Evolutionary conservation across 2,113 vertebrate species (phyloP).

Genomic region (Malurus elegans): DNA sequence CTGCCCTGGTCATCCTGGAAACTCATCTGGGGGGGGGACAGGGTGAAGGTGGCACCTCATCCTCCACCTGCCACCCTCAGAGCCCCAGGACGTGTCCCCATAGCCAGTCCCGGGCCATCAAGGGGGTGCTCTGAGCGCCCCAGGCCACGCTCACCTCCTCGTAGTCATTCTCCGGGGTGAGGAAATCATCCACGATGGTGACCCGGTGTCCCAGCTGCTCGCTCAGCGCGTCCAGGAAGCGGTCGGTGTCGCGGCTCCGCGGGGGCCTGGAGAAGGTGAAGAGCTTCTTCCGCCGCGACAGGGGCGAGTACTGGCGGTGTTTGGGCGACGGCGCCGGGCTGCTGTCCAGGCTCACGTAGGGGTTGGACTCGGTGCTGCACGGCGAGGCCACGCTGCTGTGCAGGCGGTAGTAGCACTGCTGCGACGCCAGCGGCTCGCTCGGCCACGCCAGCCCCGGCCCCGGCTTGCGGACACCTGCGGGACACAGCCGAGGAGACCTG

Average conservation of each 20-base stretch:
- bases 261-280: constrained; percentile 91
- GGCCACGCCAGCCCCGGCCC: constrained; percentile 83
- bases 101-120: fast-evolving
- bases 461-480: constrained; percentile 79
- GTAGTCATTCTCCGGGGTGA: constrained; percentile 91
- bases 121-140: fast-evolving
- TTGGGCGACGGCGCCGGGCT: constrained; percentile 84
- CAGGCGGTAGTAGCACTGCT: constrained; percentile 82
- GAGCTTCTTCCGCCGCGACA: constrained; percentile 83
- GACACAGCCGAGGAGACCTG: neutral
- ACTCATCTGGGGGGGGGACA: constrained; percentile 82
- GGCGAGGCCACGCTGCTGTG: constrained; percentile 84
- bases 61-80: neutral
- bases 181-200: constrained; percentile 87
- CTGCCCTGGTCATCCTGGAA: constrained; percentile 91
- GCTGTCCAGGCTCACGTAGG: constrained; percentile 95
- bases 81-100: neutral
- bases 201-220: constrained; percentile 92
- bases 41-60: neutral
- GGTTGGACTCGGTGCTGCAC: constrained; percentile 92
- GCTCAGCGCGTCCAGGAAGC: constrained; percentile 90
- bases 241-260: constrained; percentile 90
- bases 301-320: constrained; percentile 64
- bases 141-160: constrained; percentile 81
- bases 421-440: constrained; percentile 74